Conservation (phyloP, 2,797 vertebrate species). For the Coendou prehensilis region DNA sequence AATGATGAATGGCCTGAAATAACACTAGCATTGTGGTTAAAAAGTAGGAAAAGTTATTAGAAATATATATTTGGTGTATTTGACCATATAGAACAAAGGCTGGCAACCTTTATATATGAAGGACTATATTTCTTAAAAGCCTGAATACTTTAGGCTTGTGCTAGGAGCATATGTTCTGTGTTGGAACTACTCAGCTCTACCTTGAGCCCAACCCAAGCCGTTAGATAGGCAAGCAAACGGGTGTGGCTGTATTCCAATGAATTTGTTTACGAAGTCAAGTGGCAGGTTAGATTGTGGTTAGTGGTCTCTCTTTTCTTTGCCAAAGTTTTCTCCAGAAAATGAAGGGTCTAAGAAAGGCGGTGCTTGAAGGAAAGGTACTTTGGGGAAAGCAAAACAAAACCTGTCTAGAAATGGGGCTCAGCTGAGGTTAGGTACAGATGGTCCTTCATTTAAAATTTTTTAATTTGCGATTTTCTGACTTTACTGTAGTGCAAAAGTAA, state of each 20-base stretch:
- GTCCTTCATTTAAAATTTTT: background rate
- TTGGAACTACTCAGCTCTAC: background rate
- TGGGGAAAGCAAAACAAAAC: background rate
- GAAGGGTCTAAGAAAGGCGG: constrained; percentile 1
- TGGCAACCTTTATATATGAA: background rate
- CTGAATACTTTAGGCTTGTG: constrained; percentile 21
- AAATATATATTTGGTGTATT: background rate
- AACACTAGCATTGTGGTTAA: background rate
- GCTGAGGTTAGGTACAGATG: background rate
- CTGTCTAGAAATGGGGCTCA: background rate
- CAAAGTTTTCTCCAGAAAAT: background rate
- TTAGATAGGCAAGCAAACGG: constrained; percentile 4
- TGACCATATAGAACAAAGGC: background rate
- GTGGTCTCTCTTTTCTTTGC: constrained; percentile 13
- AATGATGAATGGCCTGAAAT: background rate
- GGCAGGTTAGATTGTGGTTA: background rate
- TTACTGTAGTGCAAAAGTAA: background rate
- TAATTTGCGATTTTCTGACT: background rate
- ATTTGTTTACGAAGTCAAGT: constrained; percentile 36
- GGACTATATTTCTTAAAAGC: background rate
- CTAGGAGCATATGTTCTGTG: background rate
- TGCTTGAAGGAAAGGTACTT: background rate
- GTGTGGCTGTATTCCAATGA: background rate
- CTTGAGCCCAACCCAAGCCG: constrained; percentile 26
- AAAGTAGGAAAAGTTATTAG: constrained; percentile 7